These are phyloP conservation scores for Diabrotica virgifera DNA, from an alignment of 1,140 invertebrate genomes.

Conservation along the genomic window DNA sequence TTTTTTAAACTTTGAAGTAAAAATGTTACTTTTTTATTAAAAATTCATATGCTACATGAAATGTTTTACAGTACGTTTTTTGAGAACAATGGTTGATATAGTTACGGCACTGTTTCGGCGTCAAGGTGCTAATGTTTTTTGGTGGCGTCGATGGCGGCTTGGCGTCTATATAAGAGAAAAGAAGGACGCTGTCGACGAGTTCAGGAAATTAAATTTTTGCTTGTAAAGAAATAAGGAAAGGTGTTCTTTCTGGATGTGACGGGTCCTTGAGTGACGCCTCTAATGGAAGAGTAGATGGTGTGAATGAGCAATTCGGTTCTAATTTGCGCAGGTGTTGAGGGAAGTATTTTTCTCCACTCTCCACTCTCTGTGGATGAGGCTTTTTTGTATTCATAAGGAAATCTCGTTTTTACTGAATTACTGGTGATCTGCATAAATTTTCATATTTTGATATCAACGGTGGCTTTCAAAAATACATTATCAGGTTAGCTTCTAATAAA, in stretches of 20 bases:
- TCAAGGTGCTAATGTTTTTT: constrained; percentile 50
- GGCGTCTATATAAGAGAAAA: constrained; percentile 34
- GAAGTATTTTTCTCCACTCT: constrained; percentile 19
- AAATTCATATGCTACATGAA: too few relatives aligned
- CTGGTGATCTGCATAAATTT: neutral
- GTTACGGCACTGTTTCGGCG: constrained; percentile 15
- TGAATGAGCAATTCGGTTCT: constrained; percentile 50
- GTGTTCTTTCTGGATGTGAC: constrained; percentile 46
- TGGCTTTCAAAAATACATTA: too few relatives aligned
- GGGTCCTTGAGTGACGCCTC: constrained; percentile 42
- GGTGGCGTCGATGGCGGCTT: constrained; percentile 32
- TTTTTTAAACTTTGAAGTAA: too few relatives aligned
- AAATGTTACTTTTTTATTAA: too few relatives aligned
- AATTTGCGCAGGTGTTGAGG: constrained; percentile 48
- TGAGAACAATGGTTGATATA: too few relatives aligned
- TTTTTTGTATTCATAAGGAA: constrained; percentile 32
- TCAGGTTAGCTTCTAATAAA: too few relatives aligned
- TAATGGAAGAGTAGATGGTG: constrained; percentile 49
- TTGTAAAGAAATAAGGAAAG: constrained; percentile 49
- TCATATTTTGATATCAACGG: neutral
- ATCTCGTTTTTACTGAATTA: constrained; percentile 29
- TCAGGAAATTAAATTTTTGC: constrained; percentile 51
- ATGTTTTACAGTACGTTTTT: too few relatives aligned
- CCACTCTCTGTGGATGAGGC: constrained; percentile 21
- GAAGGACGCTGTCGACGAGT: constrained; percentile 33